Conservation (phyloP, 2,888 invertebrate genomes). For the Beris chalybata region DNA sequence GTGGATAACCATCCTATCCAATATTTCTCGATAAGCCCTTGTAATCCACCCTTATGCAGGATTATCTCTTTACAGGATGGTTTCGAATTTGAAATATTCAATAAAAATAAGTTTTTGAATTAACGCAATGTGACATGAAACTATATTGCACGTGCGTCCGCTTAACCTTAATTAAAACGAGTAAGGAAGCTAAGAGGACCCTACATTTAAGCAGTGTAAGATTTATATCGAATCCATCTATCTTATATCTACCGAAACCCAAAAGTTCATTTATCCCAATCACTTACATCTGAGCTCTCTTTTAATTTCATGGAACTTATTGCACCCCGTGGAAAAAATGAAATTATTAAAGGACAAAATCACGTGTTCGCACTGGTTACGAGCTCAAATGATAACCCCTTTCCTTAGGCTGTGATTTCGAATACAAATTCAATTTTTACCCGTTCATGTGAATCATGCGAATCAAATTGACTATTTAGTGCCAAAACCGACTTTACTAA, state of each 20-base stretch:
- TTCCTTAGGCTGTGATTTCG: background rate
- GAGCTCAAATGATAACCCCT: slow-evolving; percentile 30
- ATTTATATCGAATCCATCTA: slow-evolving; percentile 6
- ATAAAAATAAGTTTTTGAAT: background rate
- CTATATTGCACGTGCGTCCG: slow-evolving; percentile 35
- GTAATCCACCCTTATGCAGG: background rate
- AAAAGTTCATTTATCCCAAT: slow-evolving; percentile 37
- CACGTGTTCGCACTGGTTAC: slow-evolving; percentile 34
- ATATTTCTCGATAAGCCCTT: background rate
- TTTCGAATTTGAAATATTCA: too few relatives aligned
- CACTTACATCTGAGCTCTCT: slow-evolving; percentile 37
- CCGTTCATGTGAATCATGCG: slow-evolving; percentile 38
- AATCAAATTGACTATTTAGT: slow-evolving; percentile 36
- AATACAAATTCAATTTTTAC: slow-evolving; percentile 32
- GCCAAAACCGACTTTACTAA: background rate
- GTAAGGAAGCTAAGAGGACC: slow-evolving; percentile 19
- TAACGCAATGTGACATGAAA: slow-evolving; percentile 14
- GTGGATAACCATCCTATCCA: slow-evolving; percentile 3
- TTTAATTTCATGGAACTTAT: slow-evolving; percentile 34
- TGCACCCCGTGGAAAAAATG: slow-evolving; percentile 29
- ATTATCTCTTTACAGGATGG: background rate
- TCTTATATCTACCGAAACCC: slow-evolving; percentile 23
- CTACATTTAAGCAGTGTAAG: slow-evolving; percentile 4
- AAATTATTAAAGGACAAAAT: slow-evolving; percentile 12
- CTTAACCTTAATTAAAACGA: slow-evolving; percentile 30